Base-by-base conservation (phyloP, 2,888 invertebrate genomes). In the Cephus runcator region DNA sequence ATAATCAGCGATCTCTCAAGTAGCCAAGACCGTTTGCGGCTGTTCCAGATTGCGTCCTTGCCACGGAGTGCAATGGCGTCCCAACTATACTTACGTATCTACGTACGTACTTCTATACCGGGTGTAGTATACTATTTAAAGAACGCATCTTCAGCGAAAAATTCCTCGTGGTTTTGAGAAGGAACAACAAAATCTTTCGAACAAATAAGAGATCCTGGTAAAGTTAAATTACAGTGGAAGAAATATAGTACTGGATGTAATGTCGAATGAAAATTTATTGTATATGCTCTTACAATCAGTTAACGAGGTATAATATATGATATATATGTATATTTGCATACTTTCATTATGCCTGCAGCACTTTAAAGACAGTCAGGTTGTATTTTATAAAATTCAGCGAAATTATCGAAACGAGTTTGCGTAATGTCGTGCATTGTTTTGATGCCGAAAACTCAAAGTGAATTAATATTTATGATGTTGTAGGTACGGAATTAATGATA, bases 31-130 rank as follows among this genome's bases (percentile, higher is more conserved):
- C 83, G 83, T 83, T 82, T 81, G 81, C 81, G 80, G 79, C 80
- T 83, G 84, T 84, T 83, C 82, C 81, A 84, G 81, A 84, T 84
- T 81, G 79, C 84, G 84, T 84, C 84, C 84, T 84, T 84, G 84
- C 82, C 79, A 73, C 71, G 73, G 75, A 80, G 79, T 82, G 81
- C 83, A 81, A 81, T 56, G 56, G 56, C 56, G 56, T 56, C 23
- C 56, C 56, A 56, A 23, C 56, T 6, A 56, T 15, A 56, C 6
- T 56, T 56, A 56, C 56, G 56, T 40, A 40, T 40, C 23, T 6
- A 9, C 15, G 23, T 40, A 40, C 15, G 6, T 9, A 23, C 9
- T 56, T 6, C 9, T 56, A 56, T 56, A 56, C 56, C 56, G 56
- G 23, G 56, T 56, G 23, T 56, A 56, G 40, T 56, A 23, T 9